Evolutionary conservation across 2,797 vertebrate species (phyloP).

Genomic region (Eospalax fontanierii): DNA sequence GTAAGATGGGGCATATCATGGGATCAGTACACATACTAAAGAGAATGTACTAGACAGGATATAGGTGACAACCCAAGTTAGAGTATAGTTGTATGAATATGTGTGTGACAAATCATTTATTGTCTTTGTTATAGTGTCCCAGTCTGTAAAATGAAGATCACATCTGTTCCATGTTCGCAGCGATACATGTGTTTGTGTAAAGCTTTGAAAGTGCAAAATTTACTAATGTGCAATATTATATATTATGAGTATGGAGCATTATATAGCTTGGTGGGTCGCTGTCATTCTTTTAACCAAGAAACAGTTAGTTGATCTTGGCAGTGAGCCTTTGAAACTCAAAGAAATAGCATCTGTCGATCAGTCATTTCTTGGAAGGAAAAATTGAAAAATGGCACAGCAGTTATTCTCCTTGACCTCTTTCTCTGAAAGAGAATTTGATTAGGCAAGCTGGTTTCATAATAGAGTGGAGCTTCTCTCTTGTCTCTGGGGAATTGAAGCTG

Average conservation of each 20-base stretch:
- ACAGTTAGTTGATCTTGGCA: conserved; percentile 73
- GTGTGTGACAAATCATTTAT: neutral
- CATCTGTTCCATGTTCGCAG: neutral
- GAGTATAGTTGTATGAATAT: neutral
- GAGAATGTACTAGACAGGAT: conserved; percentile 5
- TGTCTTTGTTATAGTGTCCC: conserved; percentile 57
- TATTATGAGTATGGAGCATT: conserved; percentile 54
- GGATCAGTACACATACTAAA: conserved; percentile 24
- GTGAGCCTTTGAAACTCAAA: conserved; percentile 67
- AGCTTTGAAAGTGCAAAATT: conserved; percentile 59
- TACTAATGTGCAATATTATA: conserved; percentile 58
- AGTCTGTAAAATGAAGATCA: conserved; percentile 63
- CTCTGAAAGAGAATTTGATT: conserved; percentile 72
- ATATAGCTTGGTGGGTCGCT: conserved; percentile 50
- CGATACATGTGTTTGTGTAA: conserved; percentile 35
- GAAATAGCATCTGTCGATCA: conserved; percentile 79
- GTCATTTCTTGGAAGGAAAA: conserved; percentile 82
- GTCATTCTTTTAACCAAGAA: conserved; percentile 65
- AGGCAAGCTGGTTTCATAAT: conserved; percentile 75
- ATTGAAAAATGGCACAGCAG: conserved; percentile 77
- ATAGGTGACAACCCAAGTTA: neutral
- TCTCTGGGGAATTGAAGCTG: conserved; percentile 49
- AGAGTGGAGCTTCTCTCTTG: conserved; percentile 56
- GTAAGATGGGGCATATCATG: neutral
- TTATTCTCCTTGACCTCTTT: conserved; percentile 83